Conservation (phyloP, 2,113 vertebrate species). For the Silurus asotus region DNA sequence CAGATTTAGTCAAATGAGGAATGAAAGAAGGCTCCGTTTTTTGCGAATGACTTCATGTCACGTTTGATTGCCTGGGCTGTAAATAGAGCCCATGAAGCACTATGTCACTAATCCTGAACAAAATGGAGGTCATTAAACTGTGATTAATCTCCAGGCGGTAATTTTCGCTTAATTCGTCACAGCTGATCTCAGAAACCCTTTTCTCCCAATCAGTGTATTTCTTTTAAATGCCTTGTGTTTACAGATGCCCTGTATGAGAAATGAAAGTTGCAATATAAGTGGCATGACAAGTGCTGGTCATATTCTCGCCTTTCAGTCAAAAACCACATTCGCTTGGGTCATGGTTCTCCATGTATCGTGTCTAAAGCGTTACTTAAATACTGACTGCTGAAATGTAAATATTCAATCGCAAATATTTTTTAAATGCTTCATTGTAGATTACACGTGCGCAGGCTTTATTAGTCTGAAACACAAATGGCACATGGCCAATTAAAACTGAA, state of each 20-base stretch:
- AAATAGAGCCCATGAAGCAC: conserved; percentile 35
- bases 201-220: conserved; percentile 41
- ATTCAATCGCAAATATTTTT: neutral
- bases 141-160: conserved; percentile 46
- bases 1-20: neutral
- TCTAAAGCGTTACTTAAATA: neutral
- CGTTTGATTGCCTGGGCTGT: conserved; percentile 25
- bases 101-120: conserved; percentile 28
- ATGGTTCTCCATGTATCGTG: conserved; percentile 18
- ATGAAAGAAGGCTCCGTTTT: neutral
- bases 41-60: conserved; percentile 12
- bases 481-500: conserved; percentile 17
- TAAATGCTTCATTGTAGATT: neutral
- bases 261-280: conserved; percentile 31
- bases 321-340: neutral
- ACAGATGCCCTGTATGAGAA: conserved; percentile 21
- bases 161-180: conserved; percentile 54
- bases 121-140: conserved; percentile 48
- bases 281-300: conserved; percentile 21
- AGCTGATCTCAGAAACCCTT: conserved; percentile 37
- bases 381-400: neutral
- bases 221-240: conserved; percentile 14
- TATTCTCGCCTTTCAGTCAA: conserved; percentile 27
- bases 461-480: conserved; percentile 3
- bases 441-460: neutral